Conservation (phyloP, 2,113 vertebrate genomes). For the Paedocypris sp. region DNA sequence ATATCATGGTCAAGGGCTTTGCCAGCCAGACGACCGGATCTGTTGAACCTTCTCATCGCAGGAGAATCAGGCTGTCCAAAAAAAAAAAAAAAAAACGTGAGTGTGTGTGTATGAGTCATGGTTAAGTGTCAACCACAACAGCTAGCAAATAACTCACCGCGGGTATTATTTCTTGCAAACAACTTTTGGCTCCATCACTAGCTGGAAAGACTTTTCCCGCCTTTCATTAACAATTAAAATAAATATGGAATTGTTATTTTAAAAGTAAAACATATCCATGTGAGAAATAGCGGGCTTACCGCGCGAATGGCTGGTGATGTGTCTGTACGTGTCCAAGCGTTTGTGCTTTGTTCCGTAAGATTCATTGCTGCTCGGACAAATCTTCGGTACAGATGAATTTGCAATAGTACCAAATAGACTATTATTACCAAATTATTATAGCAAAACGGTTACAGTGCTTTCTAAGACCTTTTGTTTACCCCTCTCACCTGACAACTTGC, state of each 20-base stretch:
- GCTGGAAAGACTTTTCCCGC: conserved; percentile 59
- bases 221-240: conserved; percentile 40
- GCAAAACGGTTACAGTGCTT: too few relatives aligned
- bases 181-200: conserved; percentile 47
- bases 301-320: conserved; percentile 10
- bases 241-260: too few relatives aligned
- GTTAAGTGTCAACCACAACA: too few relatives aligned
- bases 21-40: conserved; percentile 58
- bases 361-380: too few relatives aligned
- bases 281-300: conserved; percentile 33
- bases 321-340: not conserved
- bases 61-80: conserved; percentile 55
- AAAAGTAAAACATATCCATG: not conserved
- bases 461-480: too few relatives aligned
- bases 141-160: conserved; percentile 55
- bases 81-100: not conserved
- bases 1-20: conserved; percentile 69
- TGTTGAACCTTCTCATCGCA: conserved; percentile 60
- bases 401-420: too few relatives aligned
- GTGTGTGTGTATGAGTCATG: too few relatives aligned
- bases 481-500: too few relatives aligned
- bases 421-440: too few relatives aligned
- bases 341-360: conserved; percentile 4
- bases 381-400: not conserved
- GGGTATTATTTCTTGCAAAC: conserved; percentile 57